Base-by-base conservation (phyloP, 2,113 vertebrate species). In the Laticauda laticaudata region DNA sequence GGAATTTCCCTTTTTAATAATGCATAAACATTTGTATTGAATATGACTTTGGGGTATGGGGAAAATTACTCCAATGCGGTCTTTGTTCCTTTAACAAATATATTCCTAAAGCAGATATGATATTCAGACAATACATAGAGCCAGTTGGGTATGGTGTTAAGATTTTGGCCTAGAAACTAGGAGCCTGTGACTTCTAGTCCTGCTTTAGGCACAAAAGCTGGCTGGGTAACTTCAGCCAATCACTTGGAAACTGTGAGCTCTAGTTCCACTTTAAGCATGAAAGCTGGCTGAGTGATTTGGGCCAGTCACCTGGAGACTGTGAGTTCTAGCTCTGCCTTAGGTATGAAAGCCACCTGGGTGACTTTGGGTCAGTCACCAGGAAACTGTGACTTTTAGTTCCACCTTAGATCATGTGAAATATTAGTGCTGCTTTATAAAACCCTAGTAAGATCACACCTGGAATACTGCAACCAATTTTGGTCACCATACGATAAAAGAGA, bases 1-100 rank as follows among this genome's bases (percentile, higher is more conserved):
- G 97, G 97, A 61, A 86, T 55, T 11, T 0, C 14, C 18, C 0
- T 18, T 61, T 81, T 55, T 64, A n/a, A 1, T 34, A 2, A 11
- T 59, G 61, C 0, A 2, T 43, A 86, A 59, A 89, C 10, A 6
- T 23, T 26, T 86, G 23, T 21, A 15, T 5, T 86, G 75, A 86
- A 56, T 86, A 2, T 43, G 23, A 29, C 20, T 53, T 51, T 51
- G 86, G 11, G 51, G 24, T 15, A 12, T 21, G 86, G 53, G 29
- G n/a, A 3, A 53, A 48, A 88, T n/a, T 29, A 87, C 48, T 14
- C 86, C 48, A 53, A 7, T 0, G 1, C 23, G 48, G 4, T 12
- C 69, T 75, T 39, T 75, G 69, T 39, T 75, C 15, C 69, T 75
- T 75, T 75, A 39, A 39, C n/a, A 34, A 34, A 20, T 20, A 15